Evolutionary conservation across 2,113 vertebrate genomes (phyloP), one percentile per base, ranked within the genome.

Genomic region (Semnornis frantzii): DNA sequence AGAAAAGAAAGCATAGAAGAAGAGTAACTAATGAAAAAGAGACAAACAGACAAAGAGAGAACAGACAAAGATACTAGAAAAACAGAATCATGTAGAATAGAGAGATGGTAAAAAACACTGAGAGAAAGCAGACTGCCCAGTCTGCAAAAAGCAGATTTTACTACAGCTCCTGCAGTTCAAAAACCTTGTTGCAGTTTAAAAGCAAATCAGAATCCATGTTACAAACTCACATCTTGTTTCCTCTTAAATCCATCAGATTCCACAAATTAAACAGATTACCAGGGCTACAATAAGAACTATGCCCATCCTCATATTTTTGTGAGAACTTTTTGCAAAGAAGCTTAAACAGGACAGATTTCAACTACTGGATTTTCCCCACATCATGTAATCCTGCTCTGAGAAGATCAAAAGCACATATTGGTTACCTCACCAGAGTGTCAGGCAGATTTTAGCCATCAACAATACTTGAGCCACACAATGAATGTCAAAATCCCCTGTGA

Each of bases 231-330:
- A 2, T 37, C 59, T 85, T 92, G 20, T 23, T 89, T 93, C 52
- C 74, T 79, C 57, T 73, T 52, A 50, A 89, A 93, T 58, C 72
- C 55, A 85, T 37, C 91, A 89, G 55, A 57, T 73, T 46, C 42
- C 83, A 93, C 65, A 89, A 92, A 76, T 42, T 23, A 85, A 89
- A 82, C 62, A 92, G 79, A 82, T 76, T 62, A 90, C 34, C 62
- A 64, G 52, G 28, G 30, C 66, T 84, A 27, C 15, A 87, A 71
- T 39, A 8, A 81, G 66, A 90, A 82, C 77, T 82, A 50, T 14
- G n/a, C 14, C 25, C 15, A 0, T 44, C 54, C 76, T 86, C 58
- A 54, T 23, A 37, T 27, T 66, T 52, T 55, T 15, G 19, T 34
- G 70, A 86, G 65, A 84, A 57, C 27, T 20, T 76, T 81, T 31